Evolutionary conservation across 1,140 invertebrate species (phyloP).

Genomic region (Dolichoris vasculosae): DNA sequence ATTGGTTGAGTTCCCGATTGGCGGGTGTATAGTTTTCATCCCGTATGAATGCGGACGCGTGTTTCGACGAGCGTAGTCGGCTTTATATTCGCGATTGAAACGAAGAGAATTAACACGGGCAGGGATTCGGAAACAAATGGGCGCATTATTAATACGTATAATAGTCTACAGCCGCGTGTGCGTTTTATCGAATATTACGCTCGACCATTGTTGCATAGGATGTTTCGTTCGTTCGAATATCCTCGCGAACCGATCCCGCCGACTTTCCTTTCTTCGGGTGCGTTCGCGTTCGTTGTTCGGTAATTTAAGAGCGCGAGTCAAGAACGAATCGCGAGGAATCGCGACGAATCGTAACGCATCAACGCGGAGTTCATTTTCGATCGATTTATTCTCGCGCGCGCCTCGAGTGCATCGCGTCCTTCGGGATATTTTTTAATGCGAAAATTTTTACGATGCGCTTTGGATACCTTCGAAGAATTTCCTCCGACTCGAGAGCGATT

Average conservation of each 20-base stretch:
- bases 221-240: background rate
- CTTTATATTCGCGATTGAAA: slow-evolving; percentile 2
- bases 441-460: too few species aligned
- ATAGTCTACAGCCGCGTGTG: background rate
- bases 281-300: background rate
- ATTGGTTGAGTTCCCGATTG: slow-evolving; percentile 4
- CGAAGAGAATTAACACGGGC: background rate
- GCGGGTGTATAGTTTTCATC: slow-evolving; percentile 11
- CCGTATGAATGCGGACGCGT: background rate
- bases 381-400: too few species aligned
- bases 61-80: background rate
- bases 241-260: background rate
- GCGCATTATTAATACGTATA: slow-evolving; percentile 14
- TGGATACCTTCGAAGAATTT: too few species aligned
- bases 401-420: too few species aligned
- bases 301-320: too few species aligned
- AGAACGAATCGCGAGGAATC: too few species aligned
- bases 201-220: background rate
- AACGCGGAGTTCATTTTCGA: too few species aligned
- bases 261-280: background rate
- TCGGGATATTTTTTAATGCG: too few species aligned
- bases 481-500: too few species aligned
- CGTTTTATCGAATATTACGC: background rate
- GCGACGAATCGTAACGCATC: too few species aligned
- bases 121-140: background rate